Evolutionary conservation across 2,888 invertebrate species (phyloP), one percentile per base, ranked within the genome.

Genomic region (Macrosiphum euphorbiae): DNA sequence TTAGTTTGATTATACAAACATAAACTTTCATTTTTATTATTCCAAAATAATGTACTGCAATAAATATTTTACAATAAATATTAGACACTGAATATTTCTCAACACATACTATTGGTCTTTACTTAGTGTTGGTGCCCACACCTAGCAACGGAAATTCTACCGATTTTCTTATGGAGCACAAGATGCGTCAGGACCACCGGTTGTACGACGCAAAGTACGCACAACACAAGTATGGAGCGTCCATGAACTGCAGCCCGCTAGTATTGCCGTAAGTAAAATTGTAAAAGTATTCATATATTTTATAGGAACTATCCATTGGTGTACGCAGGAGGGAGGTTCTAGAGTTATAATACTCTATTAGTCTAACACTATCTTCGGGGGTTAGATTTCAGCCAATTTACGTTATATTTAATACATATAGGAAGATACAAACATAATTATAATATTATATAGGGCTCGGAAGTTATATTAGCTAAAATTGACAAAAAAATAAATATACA

Each of bases 161-260:
- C 1, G 78, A 92, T 28, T 92, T 92, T n/a, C 44, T 92, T 7
- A 97, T 98, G 95, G 97, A 97, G 91, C 96, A 97, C 44, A 97
- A 97, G 94, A 96, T 98, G 20, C 97, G 97, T 28, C 96, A 96
- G 84, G 97, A 98, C 95, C 98, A 98, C 0, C 98, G 98, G 95
- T 97, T 99, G 95, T 98, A 99, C 95, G 99, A 99, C 95, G 96
- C 96, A 84, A 96, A 96, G 1, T 97, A 97, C 95, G 97, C 97
- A 55, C 96, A 96, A 86, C 96, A 96, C 94, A 96, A 97, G 94
- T 96, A 97, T 94, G 96, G 96, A 1, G 95, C 96, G 3, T 95
- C 96, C 91, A 95, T 95, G 0, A 95, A 95, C 16, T 96, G 96
- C 95, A 96, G 96, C 7, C 96, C 96, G 0, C 95, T 97, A 26